Conservation (phyloP, 1,140 invertebrate genomes). For the Chelonus insularis region DNA sequence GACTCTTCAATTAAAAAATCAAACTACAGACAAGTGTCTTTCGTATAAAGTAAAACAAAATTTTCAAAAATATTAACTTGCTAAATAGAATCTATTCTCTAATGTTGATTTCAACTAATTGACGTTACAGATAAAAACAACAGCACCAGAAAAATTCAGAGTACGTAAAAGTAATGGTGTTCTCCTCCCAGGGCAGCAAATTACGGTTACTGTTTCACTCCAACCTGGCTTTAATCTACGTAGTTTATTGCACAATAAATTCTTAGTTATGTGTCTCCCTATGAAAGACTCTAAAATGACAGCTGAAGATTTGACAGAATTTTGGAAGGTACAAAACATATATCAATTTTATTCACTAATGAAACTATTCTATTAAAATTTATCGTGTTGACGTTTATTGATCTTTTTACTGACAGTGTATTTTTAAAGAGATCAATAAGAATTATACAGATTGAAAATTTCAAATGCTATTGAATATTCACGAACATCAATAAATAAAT, state of each 20-base stretch:
- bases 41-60: slow-evolving; percentile 77
- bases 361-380: no score
- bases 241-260: slow-evolving; percentile 67
- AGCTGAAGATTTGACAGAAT: slow-evolving; percentile 58
- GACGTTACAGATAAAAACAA: slow-evolving; percentile 74
- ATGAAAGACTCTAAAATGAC: slow-evolving; percentile 57
- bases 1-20: slow-evolving; percentile 70
- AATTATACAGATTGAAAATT: no score
- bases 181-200: slow-evolving; percentile 62
- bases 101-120: no score
- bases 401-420: no score
- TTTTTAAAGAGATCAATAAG: no score
- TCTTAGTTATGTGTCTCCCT: slow-evolving; percentile 70
- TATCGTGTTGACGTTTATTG: no score
- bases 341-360: slow-evolving; percentile 17
- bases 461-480: no score
- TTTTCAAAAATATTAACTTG: no score
- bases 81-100: no score
- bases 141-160: slow-evolving; percentile 83
- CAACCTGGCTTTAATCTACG: slow-evolving; percentile 62
- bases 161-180: slow-evolving; percentile 83
- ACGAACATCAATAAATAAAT: no score
- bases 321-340: slow-evolving; percentile 66
- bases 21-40: slow-evolving; percentile 64
- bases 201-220: slow-evolving; percentile 61